phyloP scores from a whole-genome alignment of 2,113 vertebrate genomes.

The Cephalopholis sonnerati region DNA sequence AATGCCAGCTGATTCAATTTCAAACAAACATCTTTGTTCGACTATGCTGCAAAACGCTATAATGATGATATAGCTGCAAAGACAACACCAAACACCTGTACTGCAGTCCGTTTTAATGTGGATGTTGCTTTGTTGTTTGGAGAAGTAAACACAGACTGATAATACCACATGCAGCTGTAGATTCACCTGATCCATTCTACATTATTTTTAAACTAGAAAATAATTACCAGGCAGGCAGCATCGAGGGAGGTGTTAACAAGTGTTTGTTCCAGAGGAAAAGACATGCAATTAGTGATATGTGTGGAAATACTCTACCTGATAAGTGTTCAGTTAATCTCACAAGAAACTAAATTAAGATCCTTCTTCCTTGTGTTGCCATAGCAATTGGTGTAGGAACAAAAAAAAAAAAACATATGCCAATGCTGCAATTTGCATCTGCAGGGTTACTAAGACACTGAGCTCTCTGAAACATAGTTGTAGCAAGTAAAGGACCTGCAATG shows the following conservation, averaged over 20 bases:
- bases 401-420: slow-evolving; percentile 52
- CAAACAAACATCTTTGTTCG: slow-evolving; percentile 33
- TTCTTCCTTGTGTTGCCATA: slow-evolving; percentile 66
- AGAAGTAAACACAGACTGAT: slow-evolving; percentile 15
- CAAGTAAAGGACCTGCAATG: background rate
- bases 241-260: background rate
- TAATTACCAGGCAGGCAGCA: background rate
- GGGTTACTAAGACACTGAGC: slow-evolving; percentile 16
- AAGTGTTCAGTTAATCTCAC: slow-evolving; percentile 27
- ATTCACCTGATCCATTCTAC: background rate
- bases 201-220: background rate
- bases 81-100: slow-evolving; percentile 35
- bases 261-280: slow-evolving; percentile 1
- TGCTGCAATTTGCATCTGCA: slow-evolving; percentile 33
- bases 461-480: slow-evolving; percentile 2
- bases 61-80: slow-evolving; percentile 6
- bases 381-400: slow-evolving; percentile 46
- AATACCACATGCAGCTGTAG: background rate
- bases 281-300: slow-evolving; percentile 7
- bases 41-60: background rate
- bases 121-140: slow-evolving; percentile 6
- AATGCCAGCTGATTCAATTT: slow-evolving; percentile 6
- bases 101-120: background rate
- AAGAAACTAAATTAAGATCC: slow-evolving; percentile 59
- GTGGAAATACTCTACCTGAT: slow-evolving; percentile 31